Evolutionary conservation across 2,113 vertebrate genomes (phyloP).

Genomic region (Egretta garzetta): DNA sequence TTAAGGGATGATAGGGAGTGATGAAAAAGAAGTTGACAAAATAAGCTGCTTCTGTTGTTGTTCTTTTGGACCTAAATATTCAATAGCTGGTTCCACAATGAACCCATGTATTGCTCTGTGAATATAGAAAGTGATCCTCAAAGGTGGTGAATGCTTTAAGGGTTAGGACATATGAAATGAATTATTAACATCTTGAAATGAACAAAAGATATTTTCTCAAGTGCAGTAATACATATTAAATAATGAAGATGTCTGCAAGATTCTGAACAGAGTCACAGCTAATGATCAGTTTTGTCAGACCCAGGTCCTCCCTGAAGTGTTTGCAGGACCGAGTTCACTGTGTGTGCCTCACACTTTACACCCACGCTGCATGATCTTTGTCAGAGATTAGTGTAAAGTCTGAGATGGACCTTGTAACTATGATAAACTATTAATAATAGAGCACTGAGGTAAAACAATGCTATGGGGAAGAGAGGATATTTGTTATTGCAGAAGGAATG

Average conservation of each 20-base stretch:
- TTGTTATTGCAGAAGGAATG: neutral
- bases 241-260: neutral
- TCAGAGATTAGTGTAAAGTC: neutral
- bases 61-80: neutral
- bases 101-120: fast-evolving
- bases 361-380: neutral
- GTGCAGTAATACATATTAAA: neutral
- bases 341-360: neutral
- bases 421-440: neutral
- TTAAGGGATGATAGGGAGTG: neutral
- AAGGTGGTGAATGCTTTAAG: neutral
- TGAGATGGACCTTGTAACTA: neutral
- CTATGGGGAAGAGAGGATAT: neutral
- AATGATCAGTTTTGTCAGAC: neutral
- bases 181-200: neutral
- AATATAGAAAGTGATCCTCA: neutral
- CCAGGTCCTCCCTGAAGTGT: neutral
- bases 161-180: neutral
- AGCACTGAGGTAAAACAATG: neutral
- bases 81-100: neutral
- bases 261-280: neutral
- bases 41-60: neutral
- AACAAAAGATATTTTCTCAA: neutral
- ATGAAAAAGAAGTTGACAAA: neutral
- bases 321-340: neutral